A percentile compares a stretch with the other conserved stretches of the same genome.
Evolutionary conservation across 2,888 invertebrate species (phyloP).

Genomic region (Rhaphigaster nebulosa): DNA sequence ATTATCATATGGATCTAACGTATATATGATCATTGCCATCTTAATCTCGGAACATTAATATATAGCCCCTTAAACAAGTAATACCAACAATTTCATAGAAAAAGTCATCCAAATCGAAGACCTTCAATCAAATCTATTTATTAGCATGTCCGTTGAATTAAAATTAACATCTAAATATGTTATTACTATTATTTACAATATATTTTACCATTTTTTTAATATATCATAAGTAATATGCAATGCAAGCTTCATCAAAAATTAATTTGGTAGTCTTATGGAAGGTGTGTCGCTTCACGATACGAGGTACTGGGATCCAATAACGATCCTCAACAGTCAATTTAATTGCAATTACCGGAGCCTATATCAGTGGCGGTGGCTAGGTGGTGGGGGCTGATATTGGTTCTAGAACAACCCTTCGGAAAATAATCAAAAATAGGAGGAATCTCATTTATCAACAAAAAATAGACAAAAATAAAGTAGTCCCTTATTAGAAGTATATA

Average conservation of each 20-base stretch:
- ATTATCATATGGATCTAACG: no score
- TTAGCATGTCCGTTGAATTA: no score
- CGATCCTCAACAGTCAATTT: slow-evolving; percentile 33
- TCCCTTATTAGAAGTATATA: no score
- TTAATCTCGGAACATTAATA: no score
- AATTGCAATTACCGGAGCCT: slow-evolving; percentile 22
- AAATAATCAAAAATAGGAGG: background rate
- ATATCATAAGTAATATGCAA: background rate
- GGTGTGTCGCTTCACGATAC: background rate
- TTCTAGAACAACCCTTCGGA: background rate
- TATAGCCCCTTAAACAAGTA: no score
- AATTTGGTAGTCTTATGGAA: background rate
- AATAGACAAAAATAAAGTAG: background rate
- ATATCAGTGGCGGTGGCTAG: background rate
- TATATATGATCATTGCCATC: no score
- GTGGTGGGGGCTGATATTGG: background rate
- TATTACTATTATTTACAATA: no score
- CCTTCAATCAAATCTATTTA: no score
- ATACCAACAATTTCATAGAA: no score
- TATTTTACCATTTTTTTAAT: no score
- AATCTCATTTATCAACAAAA: background rate
- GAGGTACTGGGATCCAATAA: background rate
- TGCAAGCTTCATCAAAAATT: background rate
- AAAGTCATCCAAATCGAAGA: no score
- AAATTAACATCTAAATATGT: no score